Evolutionary conservation across 37 sponge, comb jelly and placozoan genomes (phyloP), one percentile per base, ranked within the genome.

Genomic region (Ephydatia muelleri): DNA sequence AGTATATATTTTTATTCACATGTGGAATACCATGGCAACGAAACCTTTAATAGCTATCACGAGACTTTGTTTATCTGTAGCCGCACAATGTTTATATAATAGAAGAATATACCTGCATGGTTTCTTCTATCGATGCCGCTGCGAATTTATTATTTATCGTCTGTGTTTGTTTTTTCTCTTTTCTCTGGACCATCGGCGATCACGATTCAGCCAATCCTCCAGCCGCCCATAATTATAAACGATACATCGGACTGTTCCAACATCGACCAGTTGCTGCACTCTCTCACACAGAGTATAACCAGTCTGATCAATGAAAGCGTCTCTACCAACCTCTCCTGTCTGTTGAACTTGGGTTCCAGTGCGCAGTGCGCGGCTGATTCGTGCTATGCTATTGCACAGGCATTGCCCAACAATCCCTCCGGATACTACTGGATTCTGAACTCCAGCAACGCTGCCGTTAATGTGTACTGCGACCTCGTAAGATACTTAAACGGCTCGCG

Each of bases 381-480:
- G 19, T 57, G 57, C 19, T 14, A 57, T 14, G 16, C 1, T 57
- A 57, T 57, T 14, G 57, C 57, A 57, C 0, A 1, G 57, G 57
- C 19, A 14, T 14, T 5, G 57, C 57, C 57, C 19, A 57, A 57
- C 16, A 16, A 57, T 14, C 57, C 57, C 57, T 57, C 57, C 19
- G 57, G 57, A 57, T 57, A 57, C 19, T 57, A 57, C 19, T 57
- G 57, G 57, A 57, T 57, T 73, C 74, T 73, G n/a, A 73, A 37
- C 74, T 73, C 74, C 38, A 73, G 22, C 36, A 37, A 37, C 4
- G 25, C 37, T 28, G 74, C 74, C 33, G 28, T 73, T 34, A 9
- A 35, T 34, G 74, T 73, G 32, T 31, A 73, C 74, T 73, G 74
- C 74, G 33, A 37, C 16, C 57, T 57, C 19, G 57, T 57, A 57